These are phyloP conservation scores for Struthidea cinerea DNA, from an alignment of 2,113 vertebrate species.

Conservation along the genomic window DNA sequence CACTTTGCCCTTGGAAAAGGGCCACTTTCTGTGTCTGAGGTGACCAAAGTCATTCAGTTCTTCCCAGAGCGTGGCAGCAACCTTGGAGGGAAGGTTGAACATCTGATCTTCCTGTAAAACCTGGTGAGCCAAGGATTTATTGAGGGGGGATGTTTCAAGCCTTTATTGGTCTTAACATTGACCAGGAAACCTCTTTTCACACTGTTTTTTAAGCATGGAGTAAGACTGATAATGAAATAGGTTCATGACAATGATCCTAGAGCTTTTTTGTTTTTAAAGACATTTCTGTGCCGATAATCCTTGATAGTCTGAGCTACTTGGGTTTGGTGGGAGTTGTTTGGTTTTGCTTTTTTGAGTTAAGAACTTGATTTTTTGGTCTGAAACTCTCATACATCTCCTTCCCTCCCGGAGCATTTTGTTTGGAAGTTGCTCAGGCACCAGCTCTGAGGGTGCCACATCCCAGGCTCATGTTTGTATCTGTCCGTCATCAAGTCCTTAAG, in stretches of 20 bases:
- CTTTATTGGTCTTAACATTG: background rate
- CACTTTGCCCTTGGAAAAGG: background rate
- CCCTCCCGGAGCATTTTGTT: background rate
- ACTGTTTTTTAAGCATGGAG: background rate
- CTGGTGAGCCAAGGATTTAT: background rate
- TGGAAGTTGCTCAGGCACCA: background rate
- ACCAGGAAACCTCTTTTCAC: background rate
- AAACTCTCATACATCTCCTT: background rate
- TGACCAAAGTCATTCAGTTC: background rate
- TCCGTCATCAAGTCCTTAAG: background rate
- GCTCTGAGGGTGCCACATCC: background rate
- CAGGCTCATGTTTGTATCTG: background rate
- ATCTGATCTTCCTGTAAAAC: background rate
- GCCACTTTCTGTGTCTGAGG: fast-evolving
- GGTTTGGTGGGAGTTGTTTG: background rate
- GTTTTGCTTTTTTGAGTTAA: background rate
- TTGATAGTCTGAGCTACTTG: background rate
- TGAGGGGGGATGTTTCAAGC: background rate
- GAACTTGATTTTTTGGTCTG: background rate
- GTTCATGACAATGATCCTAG: fast-evolving
- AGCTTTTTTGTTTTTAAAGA: no score
- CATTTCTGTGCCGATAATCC: background rate
- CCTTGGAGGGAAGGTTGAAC: background rate
- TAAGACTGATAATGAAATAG: background rate
- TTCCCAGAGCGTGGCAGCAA: background rate